A percentile compares a stretch with the other conserved stretches of the same genome.
phyloP scores from a whole-genome alignment of 2,797 vertebrate genomes.

The Pogoniulus pusillus region DNA sequence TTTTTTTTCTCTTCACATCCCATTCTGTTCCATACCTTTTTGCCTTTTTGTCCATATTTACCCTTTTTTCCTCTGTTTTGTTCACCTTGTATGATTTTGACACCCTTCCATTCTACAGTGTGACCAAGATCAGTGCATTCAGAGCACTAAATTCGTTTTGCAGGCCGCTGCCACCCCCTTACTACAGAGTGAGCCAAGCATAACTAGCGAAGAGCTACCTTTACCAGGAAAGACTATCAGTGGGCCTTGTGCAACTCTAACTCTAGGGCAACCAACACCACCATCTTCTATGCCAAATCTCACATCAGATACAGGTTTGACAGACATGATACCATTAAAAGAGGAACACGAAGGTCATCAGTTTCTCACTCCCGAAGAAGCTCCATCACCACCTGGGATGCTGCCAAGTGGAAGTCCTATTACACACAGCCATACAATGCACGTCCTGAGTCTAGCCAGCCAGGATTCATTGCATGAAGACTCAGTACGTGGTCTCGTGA shows the following conservation, averaged over 20 bases:
- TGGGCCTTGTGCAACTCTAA: slow-evolving; percentile 85
- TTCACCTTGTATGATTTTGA: slow-evolving; percentile 47
- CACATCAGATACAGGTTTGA: slow-evolving; percentile 79
- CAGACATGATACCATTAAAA: slow-evolving; percentile 83
- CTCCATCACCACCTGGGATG: slow-evolving; percentile 90
- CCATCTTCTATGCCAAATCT: slow-evolving; percentile 92
- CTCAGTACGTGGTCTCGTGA: slow-evolving; percentile 94
- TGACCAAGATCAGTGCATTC: slow-evolving; percentile 96
- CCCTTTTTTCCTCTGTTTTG: slow-evolving; percentile 12
- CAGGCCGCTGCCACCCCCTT: slow-evolving; percentile 94
- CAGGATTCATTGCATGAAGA: slow-evolving; percentile 98
- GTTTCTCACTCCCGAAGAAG: slow-evolving; percentile 93
- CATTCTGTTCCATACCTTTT: slow-evolving; percentile 51
- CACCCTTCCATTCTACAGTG: slow-evolving; percentile 83
- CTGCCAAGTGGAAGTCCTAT: slow-evolving; percentile 86
- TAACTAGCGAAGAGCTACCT: slow-evolving; percentile 85
- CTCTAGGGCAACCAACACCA: slow-evolving; percentile 90
- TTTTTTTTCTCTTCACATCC: slow-evolving; percentile 58
- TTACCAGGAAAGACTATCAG: slow-evolving; percentile 84
- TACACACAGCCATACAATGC: slow-evolving; percentile 88
- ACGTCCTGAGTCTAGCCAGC: slow-evolving; percentile 89
- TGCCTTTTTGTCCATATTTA: slow-evolving; percentile 21
- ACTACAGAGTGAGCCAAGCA: slow-evolving; percentile 88
- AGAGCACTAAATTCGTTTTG: slow-evolving; percentile 99
- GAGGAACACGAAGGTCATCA: slow-evolving; percentile 82